A percentile compares a stretch with the other conserved stretches of the same genome.
phyloP scores from a whole-genome alignment of 2,113 vertebrate genomes.

The Onychostruthus taczanowskii region DNA sequence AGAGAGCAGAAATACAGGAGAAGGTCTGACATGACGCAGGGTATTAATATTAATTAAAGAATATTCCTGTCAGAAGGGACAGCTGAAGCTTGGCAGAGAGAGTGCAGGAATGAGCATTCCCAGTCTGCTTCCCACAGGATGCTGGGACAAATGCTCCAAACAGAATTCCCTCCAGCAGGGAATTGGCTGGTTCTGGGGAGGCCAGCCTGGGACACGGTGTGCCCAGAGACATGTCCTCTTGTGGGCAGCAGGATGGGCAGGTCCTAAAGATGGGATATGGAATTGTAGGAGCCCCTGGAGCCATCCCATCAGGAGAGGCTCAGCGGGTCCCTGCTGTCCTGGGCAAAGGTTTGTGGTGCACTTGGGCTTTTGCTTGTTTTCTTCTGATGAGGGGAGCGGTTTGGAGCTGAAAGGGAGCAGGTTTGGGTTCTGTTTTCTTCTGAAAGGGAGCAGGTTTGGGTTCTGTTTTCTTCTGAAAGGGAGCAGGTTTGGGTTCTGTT shows the following conservation, averaged over 20 bases:
- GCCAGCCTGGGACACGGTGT: fast-evolving
- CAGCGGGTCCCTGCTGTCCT: not conserved
- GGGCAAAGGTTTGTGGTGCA: not conserved
- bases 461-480: not conserved
- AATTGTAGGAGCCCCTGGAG: not conserved
- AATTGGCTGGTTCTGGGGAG: too few species aligned
- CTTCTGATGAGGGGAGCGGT: not conserved
- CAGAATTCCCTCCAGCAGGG: not conserved
- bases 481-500: not conserved
- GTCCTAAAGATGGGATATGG: not conserved
- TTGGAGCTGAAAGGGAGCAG: not conserved
- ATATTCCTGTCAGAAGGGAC: not conserved
- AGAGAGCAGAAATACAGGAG: not conserved
- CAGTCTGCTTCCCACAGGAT: not conserved
- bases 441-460: not conserved
- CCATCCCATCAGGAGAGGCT: not conserved
- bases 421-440: not conserved
- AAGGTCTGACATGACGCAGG: not conserved
- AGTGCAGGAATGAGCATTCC: not conserved
- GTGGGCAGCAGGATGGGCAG: not conserved
- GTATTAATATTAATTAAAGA: not conserved
- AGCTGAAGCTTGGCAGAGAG: not conserved
- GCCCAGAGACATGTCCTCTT: fast-evolving
- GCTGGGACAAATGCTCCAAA: not conserved
- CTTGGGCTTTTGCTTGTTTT: not conserved